A percentile compares a stretch with the other conserved stretches of the same genome.
Evolutionary conservation across 2,888 invertebrate genomes (phyloP).

Genomic region (Drosophila affinis): DNA sequence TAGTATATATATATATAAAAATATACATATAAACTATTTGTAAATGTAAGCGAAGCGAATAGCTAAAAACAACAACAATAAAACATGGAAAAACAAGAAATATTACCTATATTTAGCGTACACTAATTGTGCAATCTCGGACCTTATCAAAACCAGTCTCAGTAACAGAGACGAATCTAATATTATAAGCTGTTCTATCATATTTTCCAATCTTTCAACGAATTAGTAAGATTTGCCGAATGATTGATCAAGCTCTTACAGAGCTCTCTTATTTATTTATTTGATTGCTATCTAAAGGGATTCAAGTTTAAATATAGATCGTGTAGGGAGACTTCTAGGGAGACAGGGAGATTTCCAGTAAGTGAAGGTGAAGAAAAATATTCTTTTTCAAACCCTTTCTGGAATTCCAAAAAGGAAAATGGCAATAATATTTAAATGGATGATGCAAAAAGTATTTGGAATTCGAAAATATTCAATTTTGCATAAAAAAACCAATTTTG

Average conservation of each 20-base stretch:
- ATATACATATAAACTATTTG: constrained; percentile 71
- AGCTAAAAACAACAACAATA: constrained; percentile 58
- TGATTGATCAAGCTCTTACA: not conserved
- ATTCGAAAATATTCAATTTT: rapidly evolving
- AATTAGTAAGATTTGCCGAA: not conserved
- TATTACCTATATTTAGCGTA: not conserved
- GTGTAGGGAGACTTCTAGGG: too few relatives aligned
- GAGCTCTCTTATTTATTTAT: not conserved
- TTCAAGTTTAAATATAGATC: not conserved
- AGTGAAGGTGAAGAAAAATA: too few relatives aligned
- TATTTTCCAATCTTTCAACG: not conserved
- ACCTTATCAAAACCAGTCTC: not conserved
- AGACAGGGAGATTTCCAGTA: too few relatives aligned
- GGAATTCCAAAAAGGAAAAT: too few relatives aligned
- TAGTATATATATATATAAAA: constrained; percentile 69
- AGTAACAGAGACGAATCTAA: not conserved
- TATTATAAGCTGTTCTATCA: not conserved
- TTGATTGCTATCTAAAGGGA: not conserved
- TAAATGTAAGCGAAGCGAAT: constrained; percentile 70
- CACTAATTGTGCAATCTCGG: not conserved
- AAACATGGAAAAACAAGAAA: constrained; percentile 60
- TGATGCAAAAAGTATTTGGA: too few relatives aligned
- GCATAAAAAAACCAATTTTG: too few relatives aligned
- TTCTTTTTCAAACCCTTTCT: too few relatives aligned
- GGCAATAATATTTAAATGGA: too few relatives aligned